Percentiles rank a stretch among this genome's conserved stretches.
These are phyloP conservation scores for Tapirus terrestris DNA, from an alignment of 2,113 vertebrate genomes.

Conservation along the genomic window DNA sequence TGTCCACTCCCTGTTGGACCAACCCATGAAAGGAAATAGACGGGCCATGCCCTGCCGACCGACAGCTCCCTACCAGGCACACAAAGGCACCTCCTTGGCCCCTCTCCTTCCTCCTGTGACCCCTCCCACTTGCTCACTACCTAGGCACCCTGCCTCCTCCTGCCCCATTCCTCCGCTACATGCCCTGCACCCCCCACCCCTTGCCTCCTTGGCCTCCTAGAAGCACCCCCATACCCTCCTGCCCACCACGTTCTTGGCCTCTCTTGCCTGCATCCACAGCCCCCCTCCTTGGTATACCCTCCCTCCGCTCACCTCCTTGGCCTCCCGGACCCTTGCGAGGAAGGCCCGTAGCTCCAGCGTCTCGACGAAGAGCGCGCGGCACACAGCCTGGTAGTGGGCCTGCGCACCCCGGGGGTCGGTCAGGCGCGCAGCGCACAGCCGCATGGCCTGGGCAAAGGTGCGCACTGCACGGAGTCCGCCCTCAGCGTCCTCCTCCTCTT, in stretches of 20 bases:
- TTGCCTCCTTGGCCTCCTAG: slow-evolving; percentile 90
- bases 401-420: slow-evolving; percentile 88
- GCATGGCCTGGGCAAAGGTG: slow-evolving; percentile 92
- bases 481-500: slow-evolving; percentile 90
- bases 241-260: background rate
- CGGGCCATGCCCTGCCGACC: accelerated
- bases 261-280: background rate
- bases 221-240: slow-evolving; percentile 85
- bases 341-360: slow-evolving; percentile 96
- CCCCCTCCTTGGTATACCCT: accelerated
- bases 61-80: no score
- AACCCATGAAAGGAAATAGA: background rate
- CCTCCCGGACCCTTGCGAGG: slow-evolving; percentile 92
- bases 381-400: slow-evolving; percentile 95
- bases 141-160: accelerated
- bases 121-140: background rate
- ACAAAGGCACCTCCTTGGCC: no score
- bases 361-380: slow-evolving; percentile 94
- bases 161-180: background rate
- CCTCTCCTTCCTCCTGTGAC: accelerated
- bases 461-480: slow-evolving; percentile 83
- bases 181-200: accelerated
- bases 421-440: slow-evolving; percentile 90
- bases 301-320: slow-evolving; percentile 90
- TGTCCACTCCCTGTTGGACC: background rate